These are phyloP conservation scores for Cyanoderma ruficeps DNA, from an alignment of 2,113 vertebrate species.

Conservation along the genomic window DNA sequence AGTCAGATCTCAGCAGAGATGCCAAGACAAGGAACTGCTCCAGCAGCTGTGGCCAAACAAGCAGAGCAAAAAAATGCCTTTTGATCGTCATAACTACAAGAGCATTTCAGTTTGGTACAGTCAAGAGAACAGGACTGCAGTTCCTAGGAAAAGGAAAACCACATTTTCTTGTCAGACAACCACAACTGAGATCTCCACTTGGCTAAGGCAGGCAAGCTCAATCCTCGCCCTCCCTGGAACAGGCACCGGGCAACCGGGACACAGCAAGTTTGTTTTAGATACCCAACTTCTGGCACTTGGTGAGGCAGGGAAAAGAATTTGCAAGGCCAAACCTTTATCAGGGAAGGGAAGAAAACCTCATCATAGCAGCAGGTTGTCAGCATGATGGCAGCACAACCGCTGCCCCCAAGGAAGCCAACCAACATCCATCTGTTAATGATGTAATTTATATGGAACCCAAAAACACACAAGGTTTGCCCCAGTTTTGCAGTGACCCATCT, in stretches of 20 bases:
- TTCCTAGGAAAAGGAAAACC: slow-evolving; percentile 26
- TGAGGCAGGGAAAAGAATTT: neutral
- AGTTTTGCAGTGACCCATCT: neutral
- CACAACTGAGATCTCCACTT: neutral
- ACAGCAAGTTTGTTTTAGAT: neutral
- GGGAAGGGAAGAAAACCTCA: neutral
- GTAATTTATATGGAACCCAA: neutral
- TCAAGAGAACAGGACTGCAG: neutral
- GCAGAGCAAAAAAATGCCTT: slow-evolving; percentile 26
- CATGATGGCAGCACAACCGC: neutral
- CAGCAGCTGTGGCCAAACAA: neutral
- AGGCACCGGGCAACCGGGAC: accelerated
- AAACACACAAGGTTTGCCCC: neutral
- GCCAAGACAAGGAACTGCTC: neutral
- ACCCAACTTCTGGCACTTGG: neutral
- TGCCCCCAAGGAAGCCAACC: accelerated
- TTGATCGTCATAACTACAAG: neutral
- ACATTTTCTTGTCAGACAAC: slow-evolving; percentile 30
- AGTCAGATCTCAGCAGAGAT: neutral
- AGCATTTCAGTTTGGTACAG: neutral
- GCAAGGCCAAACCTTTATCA: neutral
- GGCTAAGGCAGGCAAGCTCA: neutral
- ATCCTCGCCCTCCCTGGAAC: neutral
- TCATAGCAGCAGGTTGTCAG: neutral
- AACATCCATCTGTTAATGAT: neutral